Conservation (phyloP, 2,113 vertebrate species). For the Phainopepla nitens region DNA sequence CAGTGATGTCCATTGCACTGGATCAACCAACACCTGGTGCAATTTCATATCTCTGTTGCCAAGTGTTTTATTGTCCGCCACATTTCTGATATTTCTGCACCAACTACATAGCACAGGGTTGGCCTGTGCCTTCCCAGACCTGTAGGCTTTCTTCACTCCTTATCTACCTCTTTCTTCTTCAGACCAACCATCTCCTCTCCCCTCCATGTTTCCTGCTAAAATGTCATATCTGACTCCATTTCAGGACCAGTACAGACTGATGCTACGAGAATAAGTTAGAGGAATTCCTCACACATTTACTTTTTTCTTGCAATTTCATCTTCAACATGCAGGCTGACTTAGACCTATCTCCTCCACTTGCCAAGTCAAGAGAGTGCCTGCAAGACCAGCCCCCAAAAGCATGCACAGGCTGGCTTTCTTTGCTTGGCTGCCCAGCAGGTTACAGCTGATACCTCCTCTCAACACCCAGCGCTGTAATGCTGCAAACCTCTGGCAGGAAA, state of each 20-base stretch:
- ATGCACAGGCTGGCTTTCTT: neutral
- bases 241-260: neutral
- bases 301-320: neutral
- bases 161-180: neutral
- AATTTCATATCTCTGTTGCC: neutral
- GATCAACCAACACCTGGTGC: neutral
- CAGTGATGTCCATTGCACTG: neutral
- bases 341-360: neutral
- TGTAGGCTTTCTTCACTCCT: neutral
- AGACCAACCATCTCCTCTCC: neutral
- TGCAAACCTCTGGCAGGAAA: neutral
- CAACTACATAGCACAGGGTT: neutral
- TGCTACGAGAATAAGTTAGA: rapidly evolving
- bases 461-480: neutral
- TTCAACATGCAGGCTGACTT: neutral
- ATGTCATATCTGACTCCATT: rapidly evolving
- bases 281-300: neutral
- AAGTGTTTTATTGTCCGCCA: neutral
- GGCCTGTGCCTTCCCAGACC: neutral
- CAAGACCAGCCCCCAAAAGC: neutral
- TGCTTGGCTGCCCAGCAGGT: neutral
- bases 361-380: neutral
- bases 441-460: neutral
- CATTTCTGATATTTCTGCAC: neutral
- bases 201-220: neutral